Percentiles rank a stretch among this genome's conserved stretches.
phyloP scores from a whole-genome alignment of 2,113 vertebrate species.

The Actenoides hombroni region DNA sequence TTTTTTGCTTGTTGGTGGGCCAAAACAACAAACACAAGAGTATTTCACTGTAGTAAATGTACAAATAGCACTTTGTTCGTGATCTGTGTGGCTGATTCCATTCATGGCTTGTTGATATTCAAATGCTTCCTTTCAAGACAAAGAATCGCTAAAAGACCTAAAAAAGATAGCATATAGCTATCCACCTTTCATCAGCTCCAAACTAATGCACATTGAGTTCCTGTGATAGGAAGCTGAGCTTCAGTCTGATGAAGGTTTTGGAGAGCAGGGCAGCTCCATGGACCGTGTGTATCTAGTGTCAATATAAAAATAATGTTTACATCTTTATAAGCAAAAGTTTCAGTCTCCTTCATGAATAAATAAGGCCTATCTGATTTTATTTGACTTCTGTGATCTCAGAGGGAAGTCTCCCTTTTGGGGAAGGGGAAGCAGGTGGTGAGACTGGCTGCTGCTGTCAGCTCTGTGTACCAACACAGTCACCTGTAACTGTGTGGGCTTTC shows the following conservation, averaged over 20 bases:
- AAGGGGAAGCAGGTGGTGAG: neutral
- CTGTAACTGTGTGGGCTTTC: neutral
- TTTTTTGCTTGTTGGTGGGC: neutral
- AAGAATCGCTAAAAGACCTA: neutral
- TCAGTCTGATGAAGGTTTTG: neutral
- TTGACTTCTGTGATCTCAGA: neutral
- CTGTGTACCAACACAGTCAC: fast-evolving
- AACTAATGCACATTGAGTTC: neutral
- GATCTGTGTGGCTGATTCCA: neutral
- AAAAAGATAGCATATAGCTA: neutral
- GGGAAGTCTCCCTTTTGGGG: neutral
- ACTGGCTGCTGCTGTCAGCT: neutral
- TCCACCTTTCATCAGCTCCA: neutral
- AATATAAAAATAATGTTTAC: neutral
- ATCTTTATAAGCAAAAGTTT: neutral
- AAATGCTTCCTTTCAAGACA: neutral
- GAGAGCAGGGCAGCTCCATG: neutral
- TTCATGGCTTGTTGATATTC: neutral
- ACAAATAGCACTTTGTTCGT: neutral
- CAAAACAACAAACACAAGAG: neutral
- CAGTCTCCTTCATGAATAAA: neutral
- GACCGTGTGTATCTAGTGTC: neutral
- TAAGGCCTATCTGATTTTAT: neutral
- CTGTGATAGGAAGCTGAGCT: neutral
- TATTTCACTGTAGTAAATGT: neutral